Evolutionary conservation across 2,888 invertebrate species (phyloP).

Genomic region (Halocaridina rubra): DNA sequence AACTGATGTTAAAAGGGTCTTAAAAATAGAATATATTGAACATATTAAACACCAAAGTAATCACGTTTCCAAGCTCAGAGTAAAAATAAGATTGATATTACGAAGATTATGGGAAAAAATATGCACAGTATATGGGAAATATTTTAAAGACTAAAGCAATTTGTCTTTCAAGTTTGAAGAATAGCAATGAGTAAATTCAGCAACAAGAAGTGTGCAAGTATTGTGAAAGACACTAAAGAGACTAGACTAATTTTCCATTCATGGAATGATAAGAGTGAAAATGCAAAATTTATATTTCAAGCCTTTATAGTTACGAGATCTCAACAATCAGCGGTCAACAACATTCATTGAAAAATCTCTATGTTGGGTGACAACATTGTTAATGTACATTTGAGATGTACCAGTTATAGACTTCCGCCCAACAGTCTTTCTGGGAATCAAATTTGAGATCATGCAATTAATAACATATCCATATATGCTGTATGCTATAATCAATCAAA

Average conservation of each 20-base stretch:
- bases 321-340: not conserved
- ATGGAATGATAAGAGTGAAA: constrained; percentile 21
- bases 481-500: too few relatives aligned
- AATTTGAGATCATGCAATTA: not conserved
- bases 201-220: too few relatives aligned
- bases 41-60: too few relatives aligned
- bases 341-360: not conserved
- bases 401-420: not conserved
- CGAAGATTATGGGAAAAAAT: constrained; percentile 24
- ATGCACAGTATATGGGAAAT: too few relatives aligned
- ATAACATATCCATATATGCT: not conserved
- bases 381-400: not conserved
- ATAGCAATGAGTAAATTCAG: too few relatives aligned
- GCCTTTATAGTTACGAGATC: not conserved
- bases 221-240: constrained; percentile 16
- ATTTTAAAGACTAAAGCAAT: too few relatives aligned
- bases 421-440: not conserved
- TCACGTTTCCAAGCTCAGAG: too few relatives aligned
- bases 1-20: too few relatives aligned
- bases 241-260: constrained; percentile 27
- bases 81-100: too few relatives aligned
- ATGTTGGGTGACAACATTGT: not conserved
- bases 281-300: constrained; percentile 18
- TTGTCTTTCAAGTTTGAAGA: too few relatives aligned
- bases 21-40: too few relatives aligned